A percentile compares a stretch with the other conserved stretches of the same genome.
phyloP scores from a whole-genome alignment of 2,113 vertebrate species.

The Marcusenius ussheri region DNA sequence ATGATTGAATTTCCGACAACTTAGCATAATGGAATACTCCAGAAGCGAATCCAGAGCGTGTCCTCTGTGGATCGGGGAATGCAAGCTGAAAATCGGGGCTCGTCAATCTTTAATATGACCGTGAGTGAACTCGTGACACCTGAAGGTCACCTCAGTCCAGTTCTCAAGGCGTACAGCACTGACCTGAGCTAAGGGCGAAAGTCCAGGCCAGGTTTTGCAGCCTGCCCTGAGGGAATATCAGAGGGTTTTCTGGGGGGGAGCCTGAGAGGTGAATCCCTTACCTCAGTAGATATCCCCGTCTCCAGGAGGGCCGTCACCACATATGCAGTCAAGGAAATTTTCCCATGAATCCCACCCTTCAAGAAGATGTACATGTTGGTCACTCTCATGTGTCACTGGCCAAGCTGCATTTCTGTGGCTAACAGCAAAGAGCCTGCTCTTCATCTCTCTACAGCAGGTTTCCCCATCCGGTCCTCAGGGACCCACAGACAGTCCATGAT shows the following conservation, averaged over 20 bases:
- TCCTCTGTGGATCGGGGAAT: constrained; percentile 46
- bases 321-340: constrained; percentile 82
- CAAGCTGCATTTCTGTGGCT: background rate
- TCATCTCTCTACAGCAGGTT: background rate
- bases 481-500: background rate
- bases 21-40: constrained; percentile 51
- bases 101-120: constrained; percentile 11
- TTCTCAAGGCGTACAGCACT: background rate
- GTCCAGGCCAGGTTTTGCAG: background rate
- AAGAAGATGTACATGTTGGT: constrained; percentile 2
- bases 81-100: constrained; percentile 22
- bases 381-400: background rate
- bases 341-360: constrained; percentile 84
- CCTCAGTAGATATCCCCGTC: constrained; percentile 77
- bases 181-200: background rate
- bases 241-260: background rate
- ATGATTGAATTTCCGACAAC: constrained; percentile 45
- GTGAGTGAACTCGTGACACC: background rate
- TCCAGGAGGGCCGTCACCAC: constrained; percentile 83
- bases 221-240: background rate
- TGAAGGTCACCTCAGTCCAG: background rate
- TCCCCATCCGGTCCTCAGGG: background rate
- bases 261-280: constrained; percentile 39
- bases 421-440: background rate
- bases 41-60: constrained; percentile 50